These are phyloP conservation scores for Monoplex corrugatus DNA, from an alignment of 2,888 invertebrate genomes.

Conservation along the genomic window DNA sequence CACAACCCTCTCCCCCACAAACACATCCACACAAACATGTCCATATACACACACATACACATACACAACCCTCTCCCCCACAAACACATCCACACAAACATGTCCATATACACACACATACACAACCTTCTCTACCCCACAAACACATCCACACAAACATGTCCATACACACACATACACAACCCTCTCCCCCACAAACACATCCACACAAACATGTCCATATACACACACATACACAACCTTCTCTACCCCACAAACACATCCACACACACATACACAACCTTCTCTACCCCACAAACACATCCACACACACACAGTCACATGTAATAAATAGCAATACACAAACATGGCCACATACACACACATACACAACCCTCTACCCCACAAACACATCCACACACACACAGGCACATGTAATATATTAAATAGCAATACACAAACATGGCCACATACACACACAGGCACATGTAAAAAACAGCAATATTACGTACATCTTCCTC, in stretches of 20 bases:
- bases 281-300: too few species aligned
- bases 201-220: neutral
- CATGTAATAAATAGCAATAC: too few species aligned
- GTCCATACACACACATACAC: neutral
- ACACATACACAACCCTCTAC: too few species aligned
- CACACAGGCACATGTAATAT: neutral
- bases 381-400: neutral
- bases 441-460: too few species aligned
- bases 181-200: too few species aligned
- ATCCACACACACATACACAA: too few species aligned
- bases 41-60: neutral
- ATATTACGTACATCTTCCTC: slow-evolving; percentile 52
- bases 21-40: too few species aligned
- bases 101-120: neutral
- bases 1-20: too few species aligned
- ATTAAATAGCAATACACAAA: too few species aligned
- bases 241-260: neutral
- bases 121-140: neutral
- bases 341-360: too few species aligned
- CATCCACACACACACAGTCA: too few species aligned
- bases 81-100: neutral
- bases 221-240: neutral
- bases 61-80: neutral
- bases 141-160: neutral
- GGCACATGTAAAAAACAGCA: neutral